phyloP scores from a whole-genome alignment of 2,888 invertebrate genomes.

The Pharmacophagus antenor region DNA sequence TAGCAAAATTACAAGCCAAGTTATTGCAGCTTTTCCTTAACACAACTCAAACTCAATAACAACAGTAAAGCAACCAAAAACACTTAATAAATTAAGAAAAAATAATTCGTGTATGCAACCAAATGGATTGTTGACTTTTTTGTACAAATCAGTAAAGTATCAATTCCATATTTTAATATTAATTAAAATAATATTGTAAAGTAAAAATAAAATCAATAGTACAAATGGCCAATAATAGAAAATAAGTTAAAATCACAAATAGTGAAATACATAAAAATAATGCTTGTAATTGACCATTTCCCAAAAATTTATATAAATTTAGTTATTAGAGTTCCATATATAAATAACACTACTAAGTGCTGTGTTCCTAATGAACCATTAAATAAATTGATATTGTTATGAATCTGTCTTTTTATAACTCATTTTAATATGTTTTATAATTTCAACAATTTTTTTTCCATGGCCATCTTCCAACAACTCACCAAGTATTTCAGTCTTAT shows the following conservation, averaged over 20 bases:
- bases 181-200: neutral
- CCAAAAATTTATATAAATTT: neutral
- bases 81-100: neutral
- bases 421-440: neutral
- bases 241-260: no score
- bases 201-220: neutral
- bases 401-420: neutral
- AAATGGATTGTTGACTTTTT: neutral
- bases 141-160: no score
- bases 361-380: neutral
- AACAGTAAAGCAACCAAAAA: conserved; percentile 11
- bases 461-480: conserved; percentile 40
- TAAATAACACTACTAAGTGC: neutral
- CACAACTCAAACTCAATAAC: conserved; percentile 30
- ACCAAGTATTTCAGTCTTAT: conserved; percentile 88
- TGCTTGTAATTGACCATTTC: neutral
- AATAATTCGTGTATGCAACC: neutral
- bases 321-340: neutral
- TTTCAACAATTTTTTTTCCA: neutral
- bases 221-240: neutral
- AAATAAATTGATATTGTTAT: no score
- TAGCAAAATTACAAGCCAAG: conserved; percentile 38
- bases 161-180: neutral
- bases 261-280: no score
- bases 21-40: conserved; percentile 27